phyloP scores from a whole-genome alignment of 1,140 invertebrate species.

The Apis dorsata region DNA sequence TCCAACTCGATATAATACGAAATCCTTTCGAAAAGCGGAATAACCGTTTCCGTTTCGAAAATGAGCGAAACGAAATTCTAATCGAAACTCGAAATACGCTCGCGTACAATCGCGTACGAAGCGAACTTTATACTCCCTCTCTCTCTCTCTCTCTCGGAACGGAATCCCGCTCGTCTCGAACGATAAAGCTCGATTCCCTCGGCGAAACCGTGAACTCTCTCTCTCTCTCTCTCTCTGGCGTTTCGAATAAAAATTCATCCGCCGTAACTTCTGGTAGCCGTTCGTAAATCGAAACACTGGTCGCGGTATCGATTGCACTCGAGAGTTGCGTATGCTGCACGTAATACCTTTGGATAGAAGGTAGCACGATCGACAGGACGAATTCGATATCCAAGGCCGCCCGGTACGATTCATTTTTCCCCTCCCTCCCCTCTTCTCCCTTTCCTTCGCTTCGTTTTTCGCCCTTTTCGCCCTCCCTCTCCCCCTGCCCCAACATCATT shows the following conservation, averaged over 20 bases:
- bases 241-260: constrained; percentile 1
- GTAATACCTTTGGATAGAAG: constrained; percentile 20
- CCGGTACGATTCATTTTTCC: constrained; percentile 31
- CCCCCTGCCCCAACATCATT: too few species aligned
- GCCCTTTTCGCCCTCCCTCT: too few species aligned
- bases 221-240: too few species aligned
- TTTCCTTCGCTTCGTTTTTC: neutral
- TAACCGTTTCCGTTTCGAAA: neutral
- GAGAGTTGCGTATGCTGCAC: neutral
- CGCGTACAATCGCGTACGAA: too few species aligned
- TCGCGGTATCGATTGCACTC: constrained; percentile 33
- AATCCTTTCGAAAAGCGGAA: neutral
- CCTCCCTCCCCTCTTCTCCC: neutral
- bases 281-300: constrained; percentile 15
- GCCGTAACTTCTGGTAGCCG: neutral
- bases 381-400: constrained; percentile 51
- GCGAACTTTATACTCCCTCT: too few species aligned
- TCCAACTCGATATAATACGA: too few species aligned
- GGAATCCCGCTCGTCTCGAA: neutral
- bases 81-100: neutral
- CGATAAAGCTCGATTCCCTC: neutral
- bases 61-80: neutral
- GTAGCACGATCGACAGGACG: constrained; percentile 35
- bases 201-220: neutral
- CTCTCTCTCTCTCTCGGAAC: too few species aligned